phyloP scores from a whole-genome alignment of 2,888 invertebrate genomes.

The Neoitamus cyanurus region DNA sequence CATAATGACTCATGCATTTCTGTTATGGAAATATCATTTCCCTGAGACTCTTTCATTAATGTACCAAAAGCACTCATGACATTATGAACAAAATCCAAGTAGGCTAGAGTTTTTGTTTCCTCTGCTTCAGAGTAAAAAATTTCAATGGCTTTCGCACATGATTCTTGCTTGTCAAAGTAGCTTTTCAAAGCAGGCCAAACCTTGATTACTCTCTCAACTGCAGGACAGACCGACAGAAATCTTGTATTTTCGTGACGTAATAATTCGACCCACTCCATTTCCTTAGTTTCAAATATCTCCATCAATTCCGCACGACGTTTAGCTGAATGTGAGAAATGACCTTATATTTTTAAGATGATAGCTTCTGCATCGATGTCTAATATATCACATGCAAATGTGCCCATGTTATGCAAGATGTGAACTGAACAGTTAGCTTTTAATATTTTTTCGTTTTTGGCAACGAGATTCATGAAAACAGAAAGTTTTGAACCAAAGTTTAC shows the following conservation, averaged over 20 bases:
- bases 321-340: slow-evolving; percentile 16
- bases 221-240: slow-evolving; percentile 45
- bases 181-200: slow-evolving; percentile 47
- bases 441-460: slow-evolving; percentile 2
- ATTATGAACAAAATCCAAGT: slow-evolving; percentile 37
- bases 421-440: slow-evolving; percentile 48
- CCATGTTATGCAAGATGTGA: slow-evolving; percentile 39
- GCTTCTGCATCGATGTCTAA: slow-evolving; percentile 46
- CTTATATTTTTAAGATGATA: slow-evolving; percentile 40
- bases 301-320: slow-evolving; percentile 24
- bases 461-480: background rate
- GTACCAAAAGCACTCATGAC: slow-evolving; percentile 41
- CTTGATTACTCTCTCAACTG: slow-evolving; percentile 37
- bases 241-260: slow-evolving; percentile 35
- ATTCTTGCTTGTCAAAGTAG: slow-evolving; percentile 42
- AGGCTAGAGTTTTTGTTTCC: slow-evolving; percentile 2
- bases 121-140: background rate
- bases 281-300: slow-evolving; percentile 14
- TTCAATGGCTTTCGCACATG: slow-evolving; percentile 40
- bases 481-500: slow-evolving; percentile 41
- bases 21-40: slow-evolving; percentile 49
- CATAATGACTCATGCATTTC: slow-evolving; percentile 48
- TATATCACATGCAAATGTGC: slow-evolving; percentile 45
- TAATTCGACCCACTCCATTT: slow-evolving; percentile 39
- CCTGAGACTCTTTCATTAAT: slow-evolving; percentile 20